Evolutionary conservation across 2,797 vertebrate genomes (phyloP).

Genomic region (Hoplostethus atlanticus): DNA sequence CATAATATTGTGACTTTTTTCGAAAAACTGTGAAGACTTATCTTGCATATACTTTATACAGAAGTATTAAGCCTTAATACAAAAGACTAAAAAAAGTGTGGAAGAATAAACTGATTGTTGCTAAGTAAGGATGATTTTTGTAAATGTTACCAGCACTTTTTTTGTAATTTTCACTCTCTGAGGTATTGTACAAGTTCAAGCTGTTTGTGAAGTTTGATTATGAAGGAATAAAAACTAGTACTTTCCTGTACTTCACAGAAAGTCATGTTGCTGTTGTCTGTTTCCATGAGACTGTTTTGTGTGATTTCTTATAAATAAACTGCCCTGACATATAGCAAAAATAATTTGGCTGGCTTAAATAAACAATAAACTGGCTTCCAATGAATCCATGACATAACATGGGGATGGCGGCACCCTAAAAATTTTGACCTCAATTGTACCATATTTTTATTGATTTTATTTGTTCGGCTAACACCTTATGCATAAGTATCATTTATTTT

Average conservation of each 20-base stretch:
- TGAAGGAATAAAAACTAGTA: conserved; percentile 99
- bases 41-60: conserved; percentile 99
- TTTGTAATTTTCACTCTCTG: conserved; percentile 99
- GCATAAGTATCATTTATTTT: too few species aligned
- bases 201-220: conserved; percentile 99
- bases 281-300: conserved; percentile 25
- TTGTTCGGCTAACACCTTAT: too few species aligned
- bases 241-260: conserved; percentile 92
- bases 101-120: conserved; percentile 99
- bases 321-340: neutral
- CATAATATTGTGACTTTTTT: conserved; percentile 99
- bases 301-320: conserved; percentile 12
- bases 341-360: too few species aligned
- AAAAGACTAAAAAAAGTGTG: conserved; percentile 99
- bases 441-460: too few species aligned
- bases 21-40: conserved; percentile 99
- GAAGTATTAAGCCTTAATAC: conserved; percentile 99
- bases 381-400: conserved; percentile 8
- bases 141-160: conserved; percentile 99
- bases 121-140: conserved; percentile 99
- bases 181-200: conserved; percentile 99
- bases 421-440: too few species aligned
- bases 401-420: too few species aligned
- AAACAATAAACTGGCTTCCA: neutral
- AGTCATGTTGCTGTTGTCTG: conserved; percentile 68